Conservation (phyloP, 2,113 vertebrate species). For the Aptenodytes patagonicus region DNA sequence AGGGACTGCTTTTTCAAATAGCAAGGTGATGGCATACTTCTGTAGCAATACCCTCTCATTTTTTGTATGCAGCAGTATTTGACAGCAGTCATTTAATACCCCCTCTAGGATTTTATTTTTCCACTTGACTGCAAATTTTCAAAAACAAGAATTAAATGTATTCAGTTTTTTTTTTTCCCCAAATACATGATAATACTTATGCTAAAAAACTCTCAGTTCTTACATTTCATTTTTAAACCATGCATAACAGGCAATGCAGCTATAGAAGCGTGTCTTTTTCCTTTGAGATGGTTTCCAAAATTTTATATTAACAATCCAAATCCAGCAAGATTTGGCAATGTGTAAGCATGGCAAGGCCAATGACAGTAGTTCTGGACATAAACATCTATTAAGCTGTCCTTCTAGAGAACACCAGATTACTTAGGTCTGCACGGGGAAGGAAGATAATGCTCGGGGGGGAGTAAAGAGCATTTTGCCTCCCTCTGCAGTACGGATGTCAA, state of each 20-base stretch:
- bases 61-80: neutral
- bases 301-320: neutral
- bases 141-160: neutral
- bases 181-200: neutral
- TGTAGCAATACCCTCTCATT: neutral
- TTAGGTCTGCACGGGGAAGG: too few species aligned
- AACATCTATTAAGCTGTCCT: neutral
- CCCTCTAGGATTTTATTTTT: neutral
- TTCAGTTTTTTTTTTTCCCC: neutral
- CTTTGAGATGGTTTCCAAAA: neutral
- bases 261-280: neutral
- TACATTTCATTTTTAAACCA: neutral
- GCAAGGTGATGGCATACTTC: neutral
- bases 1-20: neutral
- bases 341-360: neutral
- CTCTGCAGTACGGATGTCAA: neutral
- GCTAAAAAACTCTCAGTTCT: neutral
- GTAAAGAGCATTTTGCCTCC: neutral
- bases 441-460: neutral
- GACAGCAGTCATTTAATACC: neutral
- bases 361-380: accelerated
- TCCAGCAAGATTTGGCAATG: neutral
- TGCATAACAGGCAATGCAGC: neutral
- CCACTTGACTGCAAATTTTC: neutral
- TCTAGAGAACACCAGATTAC: neutral